These are phyloP conservation scores for Mythimna impura DNA, from an alignment of 2,888 invertebrate species.

Conservation along the genomic window DNA sequence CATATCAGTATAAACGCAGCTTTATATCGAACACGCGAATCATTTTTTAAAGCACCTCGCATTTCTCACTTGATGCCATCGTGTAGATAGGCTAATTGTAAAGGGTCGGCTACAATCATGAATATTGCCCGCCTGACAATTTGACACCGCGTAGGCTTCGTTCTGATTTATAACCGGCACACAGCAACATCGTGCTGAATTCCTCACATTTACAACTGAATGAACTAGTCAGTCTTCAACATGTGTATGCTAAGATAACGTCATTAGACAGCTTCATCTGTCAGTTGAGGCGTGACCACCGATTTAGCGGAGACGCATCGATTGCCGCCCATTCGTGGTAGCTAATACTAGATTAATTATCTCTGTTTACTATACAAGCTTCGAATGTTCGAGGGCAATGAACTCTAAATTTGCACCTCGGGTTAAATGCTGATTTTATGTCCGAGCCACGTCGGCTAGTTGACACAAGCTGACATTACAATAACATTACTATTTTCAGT, in stretches of 20 bases:
- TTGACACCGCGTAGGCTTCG: conserved; percentile 53
- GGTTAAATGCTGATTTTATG: conserved; percentile 40
- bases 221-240: conserved; percentile 42
- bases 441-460: conserved; percentile 17
- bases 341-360: conserved; percentile 59
- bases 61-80: conserved; percentile 42
- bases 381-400: conserved; percentile 18
- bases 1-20: conserved; percentile 21
- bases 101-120: conserved; percentile 53
- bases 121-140: conserved; percentile 54
- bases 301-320: conserved; percentile 49
- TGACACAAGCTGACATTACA: conserved; percentile 44
- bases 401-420: conserved; percentile 44
- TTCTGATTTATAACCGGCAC: conserved; percentile 52
- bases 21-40: conserved; percentile 43
- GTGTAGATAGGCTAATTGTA: conserved; percentile 53
- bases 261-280: conserved; percentile 58
- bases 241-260: conserved; percentile 53
- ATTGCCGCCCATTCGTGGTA: conserved; percentile 28
- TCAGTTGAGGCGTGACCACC: conserved; percentile 50
- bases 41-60: conserved; percentile 42
- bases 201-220: conserved; percentile 50
- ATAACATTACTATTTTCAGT: conserved; percentile 48
- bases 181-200: conserved; percentile 33
- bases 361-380: conserved; percentile 37